Evolutionary conservation across 2,888 invertebrate species (phyloP).

Genomic region (Deilephila elpenor): DNA sequence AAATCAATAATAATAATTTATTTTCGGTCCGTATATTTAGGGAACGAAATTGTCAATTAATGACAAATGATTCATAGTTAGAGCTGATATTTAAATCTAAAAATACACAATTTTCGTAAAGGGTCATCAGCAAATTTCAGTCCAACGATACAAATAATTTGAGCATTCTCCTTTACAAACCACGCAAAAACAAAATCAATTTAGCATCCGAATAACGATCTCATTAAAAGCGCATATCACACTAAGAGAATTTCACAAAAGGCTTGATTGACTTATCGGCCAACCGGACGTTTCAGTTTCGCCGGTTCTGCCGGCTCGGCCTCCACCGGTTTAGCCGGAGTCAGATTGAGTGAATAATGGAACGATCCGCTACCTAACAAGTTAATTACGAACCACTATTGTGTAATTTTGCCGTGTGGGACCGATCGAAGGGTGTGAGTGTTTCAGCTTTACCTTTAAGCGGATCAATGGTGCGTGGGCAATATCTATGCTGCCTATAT

Average conservation of each 20-base stretch:
- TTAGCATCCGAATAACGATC: not conserved
- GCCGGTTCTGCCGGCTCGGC: not conserved
- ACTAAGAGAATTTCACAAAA: not conserved
- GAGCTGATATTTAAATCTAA: no score
- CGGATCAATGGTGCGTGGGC: no score
- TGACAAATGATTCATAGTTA: no score
- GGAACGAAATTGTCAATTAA: no score
- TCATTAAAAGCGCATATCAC: not conserved
- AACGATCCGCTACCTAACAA: not conserved
- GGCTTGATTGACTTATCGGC: conserved; percentile 8
- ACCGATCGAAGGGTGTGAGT: conserved; percentile 6
- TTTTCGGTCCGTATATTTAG: no score
- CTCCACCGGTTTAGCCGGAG: conserved; percentile 5
- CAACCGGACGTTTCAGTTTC: not conserved
- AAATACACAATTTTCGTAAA: no score
- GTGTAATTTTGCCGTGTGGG: not conserved
- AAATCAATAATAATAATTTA: no score
- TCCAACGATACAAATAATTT: not conserved
- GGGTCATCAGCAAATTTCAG: no score
- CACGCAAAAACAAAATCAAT: not conserved
- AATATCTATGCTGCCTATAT: no score
- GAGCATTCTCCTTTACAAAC: no score
- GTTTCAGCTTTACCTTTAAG: not conserved
- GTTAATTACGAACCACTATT: conserved; percentile 6
- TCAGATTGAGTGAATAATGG: not conserved